phyloP scores from a whole-genome alignment of 2,113 vertebrate genomes.

The Puntigrus tetrazona region DNA sequence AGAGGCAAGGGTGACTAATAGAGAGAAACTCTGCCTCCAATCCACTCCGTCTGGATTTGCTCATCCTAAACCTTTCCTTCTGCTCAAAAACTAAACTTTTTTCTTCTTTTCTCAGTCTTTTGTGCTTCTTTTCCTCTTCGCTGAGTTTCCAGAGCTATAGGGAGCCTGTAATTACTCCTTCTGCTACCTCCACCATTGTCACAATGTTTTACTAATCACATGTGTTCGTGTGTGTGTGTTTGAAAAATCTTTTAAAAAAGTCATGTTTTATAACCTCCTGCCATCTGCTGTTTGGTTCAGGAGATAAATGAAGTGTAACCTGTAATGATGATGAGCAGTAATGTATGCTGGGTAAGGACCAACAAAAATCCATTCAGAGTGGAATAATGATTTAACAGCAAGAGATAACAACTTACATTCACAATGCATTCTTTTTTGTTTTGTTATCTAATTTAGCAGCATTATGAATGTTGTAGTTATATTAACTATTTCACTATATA shows the following conservation, averaged over 20 bases:
- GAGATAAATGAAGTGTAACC: not conserved
- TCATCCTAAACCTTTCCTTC: constrained; percentile 32
- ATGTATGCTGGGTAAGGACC: not conserved
- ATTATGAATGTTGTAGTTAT: not conserved
- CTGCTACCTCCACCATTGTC: constrained; percentile 41
- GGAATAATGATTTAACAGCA: not conserved
- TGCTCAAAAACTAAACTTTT: constrained; percentile 19
- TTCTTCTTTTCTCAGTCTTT: not conserved
- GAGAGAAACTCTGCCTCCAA: constrained; percentile 19
- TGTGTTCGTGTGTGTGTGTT: not conserved
- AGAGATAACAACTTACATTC: not conserved
- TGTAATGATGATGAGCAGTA: not conserved
- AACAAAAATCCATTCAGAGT: not conserved
- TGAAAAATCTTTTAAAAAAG: not conserved
- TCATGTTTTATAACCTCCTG: constrained; percentile 3
- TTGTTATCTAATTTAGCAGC: not conserved
- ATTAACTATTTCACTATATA: not conserved
- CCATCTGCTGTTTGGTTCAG: constrained; percentile 10
- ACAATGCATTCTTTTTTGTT: not conserved
- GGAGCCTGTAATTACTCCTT: constrained; percentile 48
- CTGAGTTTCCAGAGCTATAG: constrained; percentile 18
- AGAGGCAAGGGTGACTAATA: not conserved
- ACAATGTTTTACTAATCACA: constrained; percentile 25
- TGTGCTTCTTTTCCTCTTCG: not conserved
- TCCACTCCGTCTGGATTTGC: not conserved